phyloP scores from a whole-genome alignment of 2,888 invertebrate species.

The Agrilus mali region DNA sequence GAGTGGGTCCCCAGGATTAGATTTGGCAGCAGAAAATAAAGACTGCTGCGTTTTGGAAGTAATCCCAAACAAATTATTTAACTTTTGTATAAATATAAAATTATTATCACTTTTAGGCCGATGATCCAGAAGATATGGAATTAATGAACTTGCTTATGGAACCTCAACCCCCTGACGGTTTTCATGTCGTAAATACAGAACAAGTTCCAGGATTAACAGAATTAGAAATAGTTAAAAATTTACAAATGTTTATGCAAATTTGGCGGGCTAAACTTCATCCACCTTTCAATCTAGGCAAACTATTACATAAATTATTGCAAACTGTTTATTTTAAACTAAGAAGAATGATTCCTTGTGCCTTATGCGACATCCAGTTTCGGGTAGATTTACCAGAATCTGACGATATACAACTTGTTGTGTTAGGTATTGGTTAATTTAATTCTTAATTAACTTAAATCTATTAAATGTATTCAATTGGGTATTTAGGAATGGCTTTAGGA shows the following conservation, averaged over 20 bases:
- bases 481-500: conserved; percentile 63
- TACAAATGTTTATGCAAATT: conserved; percentile 79
- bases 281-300: conserved; percentile 33
- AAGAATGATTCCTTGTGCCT: conserved; percentile 74
- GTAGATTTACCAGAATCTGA: conserved; percentile 80
- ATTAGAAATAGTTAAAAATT: conserved; percentile 51
- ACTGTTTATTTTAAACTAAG: conserved; percentile 82
- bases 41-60: conserved; percentile 72
- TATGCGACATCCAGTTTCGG: conserved; percentile 69
- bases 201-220: conserved; percentile 58
- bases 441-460: neutral
- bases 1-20: conserved; percentile 52
- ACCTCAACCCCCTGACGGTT: conserved; percentile 59
- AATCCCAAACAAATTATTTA: conserved; percentile 8
- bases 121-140: conserved; percentile 72
- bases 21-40: conserved; percentile 60
- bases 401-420: conserved; percentile 45
- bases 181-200: conserved; percentile 70
- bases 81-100: neutral
- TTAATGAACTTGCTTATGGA: conserved; percentile 63
- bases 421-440: conserved; percentile 32
- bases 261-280: conserved; percentile 52
- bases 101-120: conserved; percentile 40
- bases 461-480: conserved; percentile 7
- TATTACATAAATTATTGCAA: conserved; percentile 49